Percentiles rank a stretch among this genome's conserved stretches.
phyloP scores from a whole-genome alignment of 2,113 vertebrate genomes.

The Pao palembangensis region DNA sequence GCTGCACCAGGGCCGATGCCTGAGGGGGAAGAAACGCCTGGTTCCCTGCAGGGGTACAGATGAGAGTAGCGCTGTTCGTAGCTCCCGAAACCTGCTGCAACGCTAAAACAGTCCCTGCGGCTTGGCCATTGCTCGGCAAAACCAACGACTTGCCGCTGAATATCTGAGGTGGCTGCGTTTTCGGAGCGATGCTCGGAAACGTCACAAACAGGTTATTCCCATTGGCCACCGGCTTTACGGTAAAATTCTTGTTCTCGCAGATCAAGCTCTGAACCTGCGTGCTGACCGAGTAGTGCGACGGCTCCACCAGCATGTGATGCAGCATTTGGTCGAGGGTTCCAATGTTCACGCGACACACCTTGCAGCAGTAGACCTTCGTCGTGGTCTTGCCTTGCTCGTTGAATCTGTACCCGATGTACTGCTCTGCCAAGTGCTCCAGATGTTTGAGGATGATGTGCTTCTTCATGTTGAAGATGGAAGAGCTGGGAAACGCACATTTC shows the following conservation, averaged over 20 bases:
- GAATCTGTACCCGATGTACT: slow-evolving; percentile 66
- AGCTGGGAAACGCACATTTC: slow-evolving; percentile 60
- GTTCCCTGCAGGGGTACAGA: slow-evolving; percentile 62
- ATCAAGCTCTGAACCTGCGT: slow-evolving; percentile 84
- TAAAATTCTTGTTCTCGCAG: slow-evolving; percentile 73
- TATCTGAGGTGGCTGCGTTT: slow-evolving; percentile 62
- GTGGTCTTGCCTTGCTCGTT: slow-evolving; percentile 17
- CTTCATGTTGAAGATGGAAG: slow-evolving; percentile 69
- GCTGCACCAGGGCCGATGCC: slow-evolving; percentile 75
- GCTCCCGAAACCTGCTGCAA: slow-evolving; percentile 54
- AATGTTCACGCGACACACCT: slow-evolving; percentile 81
- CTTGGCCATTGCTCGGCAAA: slow-evolving; percentile 55
- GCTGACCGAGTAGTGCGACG: slow-evolving; percentile 83
- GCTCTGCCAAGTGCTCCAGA: slow-evolving; percentile 58
- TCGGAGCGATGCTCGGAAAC: slow-evolving; percentile 64
- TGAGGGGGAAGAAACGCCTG: slow-evolving; percentile 72
- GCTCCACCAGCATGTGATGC: slow-evolving; percentile 87
- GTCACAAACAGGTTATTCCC: slow-evolving; percentile 56
- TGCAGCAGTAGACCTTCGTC: slow-evolving; percentile 82
- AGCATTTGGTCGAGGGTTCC: slow-evolving; percentile 86
- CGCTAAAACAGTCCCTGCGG: slow-evolving; percentile 48
- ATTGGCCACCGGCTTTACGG: slow-evolving; percentile 57
- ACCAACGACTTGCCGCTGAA: slow-evolving; percentile 54
- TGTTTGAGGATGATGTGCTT: slow-evolving; percentile 77
- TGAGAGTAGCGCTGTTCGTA: slow-evolving; percentile 60